Evolutionary conservation across 1,140 invertebrate species (phyloP), one percentile per base, ranked within the genome.

Genomic region (Cotesia glomerata): DNA sequence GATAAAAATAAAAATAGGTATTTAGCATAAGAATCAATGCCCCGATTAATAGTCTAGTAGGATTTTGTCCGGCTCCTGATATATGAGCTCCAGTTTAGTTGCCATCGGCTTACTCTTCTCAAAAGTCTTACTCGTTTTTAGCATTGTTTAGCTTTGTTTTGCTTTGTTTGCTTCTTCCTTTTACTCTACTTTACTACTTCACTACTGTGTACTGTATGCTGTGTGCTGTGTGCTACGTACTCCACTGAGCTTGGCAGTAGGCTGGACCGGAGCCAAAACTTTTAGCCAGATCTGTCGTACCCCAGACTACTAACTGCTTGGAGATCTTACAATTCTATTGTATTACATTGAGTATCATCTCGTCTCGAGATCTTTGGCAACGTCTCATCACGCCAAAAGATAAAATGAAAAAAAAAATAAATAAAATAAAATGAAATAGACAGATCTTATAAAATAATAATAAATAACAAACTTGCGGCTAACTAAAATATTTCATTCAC

Each of bases 1-100:
- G 49, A 64, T 49, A 26, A 26, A 26, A 1, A 26, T 26, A 26
- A 26, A 26, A 26, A 26, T 26, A 26, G 26, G 26, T 26, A 26
- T 18, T 18, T 36, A 9, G 5, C 8, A 32, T 45, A 35, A 71
- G 63, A 71, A 71, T 71, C 69, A 45, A 71, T 71, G 59, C 59
- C 69, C 69, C 59, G 59, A 71, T 71, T 71, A 71, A 71, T 71
- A 16, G 69, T 51, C 45, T 49, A 34, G 59, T 71, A 58, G 68
- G 58, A 70, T 62, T 62, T 70, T 59, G 26, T 62, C 68, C 68
- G 45, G 59, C 59, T 45, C 39, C 39, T 63, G 59, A 71, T 71
- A 45, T 45, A 71, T 26, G 11, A 71, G 59, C 32, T 61, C 26
- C 14, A 51, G 16, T 66, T 71, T 14, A 54, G 26, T 34, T 52